Evolutionary conservation across 1,140 invertebrate genomes (phyloP).

Genomic region (Drosophila sproati): DNA sequence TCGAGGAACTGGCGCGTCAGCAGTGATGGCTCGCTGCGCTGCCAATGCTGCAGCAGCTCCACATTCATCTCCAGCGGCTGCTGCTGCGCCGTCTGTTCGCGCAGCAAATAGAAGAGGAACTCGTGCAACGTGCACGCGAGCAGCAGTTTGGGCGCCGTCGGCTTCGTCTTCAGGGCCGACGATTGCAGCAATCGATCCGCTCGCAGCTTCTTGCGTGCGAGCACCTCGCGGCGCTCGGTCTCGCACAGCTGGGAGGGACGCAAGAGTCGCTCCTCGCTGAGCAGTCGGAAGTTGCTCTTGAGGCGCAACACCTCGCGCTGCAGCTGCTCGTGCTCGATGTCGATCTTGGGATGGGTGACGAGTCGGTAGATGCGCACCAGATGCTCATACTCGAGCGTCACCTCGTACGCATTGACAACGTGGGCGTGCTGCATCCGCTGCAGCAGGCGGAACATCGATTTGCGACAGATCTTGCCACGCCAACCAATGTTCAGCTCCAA

Average conservation of each 20-base stretch:
- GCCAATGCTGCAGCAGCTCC: constrained; percentile 84
- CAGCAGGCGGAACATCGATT: constrained; percentile 67
- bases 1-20: constrained; percentile 62
- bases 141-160: constrained; percentile 88
- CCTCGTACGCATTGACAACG: constrained; percentile 62
- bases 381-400: constrained; percentile 55
- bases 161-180: constrained; percentile 13
- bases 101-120: constrained; percentile 89
- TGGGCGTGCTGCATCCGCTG: constrained; percentile 39
- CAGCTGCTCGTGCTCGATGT: constrained; percentile 54
- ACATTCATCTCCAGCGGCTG: constrained; percentile 80
- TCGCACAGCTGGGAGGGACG: constrained; percentile 1
- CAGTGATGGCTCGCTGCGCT: constrained; percentile 74
- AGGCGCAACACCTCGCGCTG: constrained; percentile 63
- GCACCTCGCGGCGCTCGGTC: constrained; percentile 5
- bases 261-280: constrained; percentile 49
- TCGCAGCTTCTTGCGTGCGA: constrained; percentile 24
- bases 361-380: constrained; percentile 59
- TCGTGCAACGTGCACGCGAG: constrained; percentile 89
- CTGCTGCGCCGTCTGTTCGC: constrained; percentile 85
- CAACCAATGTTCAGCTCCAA: constrained; percentile 44
- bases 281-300: constrained; percentile 66
- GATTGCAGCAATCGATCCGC: constrained; percentile 12
- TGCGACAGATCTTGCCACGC: constrained; percentile 62
- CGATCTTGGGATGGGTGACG: constrained; percentile 74